Percentiles rank a stretch among this genome's conserved stretches.
phyloP scores from a whole-genome alignment of 2,113 vertebrate genomes.

The Tupaia tana region DNA sequence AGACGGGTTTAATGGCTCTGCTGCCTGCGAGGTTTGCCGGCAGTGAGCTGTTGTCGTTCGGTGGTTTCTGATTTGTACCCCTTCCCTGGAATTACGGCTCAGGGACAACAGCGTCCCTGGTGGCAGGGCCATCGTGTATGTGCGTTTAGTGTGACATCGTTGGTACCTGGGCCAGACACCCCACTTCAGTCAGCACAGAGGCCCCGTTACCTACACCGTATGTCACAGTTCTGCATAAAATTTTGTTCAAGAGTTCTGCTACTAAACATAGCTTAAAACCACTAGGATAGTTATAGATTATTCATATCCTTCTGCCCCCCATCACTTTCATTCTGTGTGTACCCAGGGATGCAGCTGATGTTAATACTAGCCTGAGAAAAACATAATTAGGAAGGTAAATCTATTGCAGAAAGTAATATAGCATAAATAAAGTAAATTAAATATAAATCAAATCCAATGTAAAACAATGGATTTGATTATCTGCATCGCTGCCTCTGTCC shows the following conservation, averaged over 20 bases:
- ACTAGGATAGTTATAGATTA: neutral
- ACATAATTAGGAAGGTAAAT: constrained; percentile 72
- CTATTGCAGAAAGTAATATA: constrained; percentile 67
- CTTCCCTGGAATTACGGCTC: neutral
- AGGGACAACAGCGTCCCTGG: neutral
- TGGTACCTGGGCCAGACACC: neutral
- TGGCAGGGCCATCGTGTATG: neutral
- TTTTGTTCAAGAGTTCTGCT: neutral
- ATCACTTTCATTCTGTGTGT: neutral
- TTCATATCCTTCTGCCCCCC: neutral
- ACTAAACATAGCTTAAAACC: neutral
- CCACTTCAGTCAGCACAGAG: neutral
- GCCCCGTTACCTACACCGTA: neutral
- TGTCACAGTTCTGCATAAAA: neutral
- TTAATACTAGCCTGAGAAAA: constrained; percentile 66
- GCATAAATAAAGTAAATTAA: constrained; percentile 75
- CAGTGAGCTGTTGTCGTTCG: neutral
- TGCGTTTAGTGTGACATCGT: neutral
- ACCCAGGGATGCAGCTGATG: constrained; percentile 54
- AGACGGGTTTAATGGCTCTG: too few relatives aligned
- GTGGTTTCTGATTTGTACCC: neutral
- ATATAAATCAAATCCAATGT: constrained; percentile 67
- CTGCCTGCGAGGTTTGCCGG: neutral
- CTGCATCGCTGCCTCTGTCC: neutral
- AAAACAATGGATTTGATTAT: constrained; percentile 70